phyloP scores from a whole-genome alignment of 2,113 vertebrate species.

The Pterocles gutturalis region DNA sequence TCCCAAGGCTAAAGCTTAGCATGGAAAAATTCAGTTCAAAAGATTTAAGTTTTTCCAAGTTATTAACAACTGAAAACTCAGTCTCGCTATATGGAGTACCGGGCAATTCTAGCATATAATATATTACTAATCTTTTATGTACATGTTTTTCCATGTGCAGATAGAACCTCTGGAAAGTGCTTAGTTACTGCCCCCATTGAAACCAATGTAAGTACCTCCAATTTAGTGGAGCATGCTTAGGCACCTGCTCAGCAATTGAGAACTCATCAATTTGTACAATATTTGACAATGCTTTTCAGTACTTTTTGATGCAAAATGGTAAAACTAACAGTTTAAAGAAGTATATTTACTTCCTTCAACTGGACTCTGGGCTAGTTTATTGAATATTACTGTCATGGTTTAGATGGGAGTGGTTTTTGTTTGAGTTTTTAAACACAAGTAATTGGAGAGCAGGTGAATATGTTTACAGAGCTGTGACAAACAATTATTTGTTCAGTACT shows the following conservation, averaged over 20 bases:
- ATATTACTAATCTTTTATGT: background rate
- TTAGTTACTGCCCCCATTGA: background rate
- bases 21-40: background rate
- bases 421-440: background rate
- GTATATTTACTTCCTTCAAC: background rate
- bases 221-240: background rate
- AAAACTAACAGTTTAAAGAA: background rate
- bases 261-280: background rate
- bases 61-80: background rate
- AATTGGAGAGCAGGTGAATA: background rate
- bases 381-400: background rate
- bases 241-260: background rate
- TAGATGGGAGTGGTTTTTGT: background rate
- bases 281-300: background rate
- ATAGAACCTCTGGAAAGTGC: background rate
- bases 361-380: background rate
- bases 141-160: background rate
- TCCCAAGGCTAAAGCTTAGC: background rate
- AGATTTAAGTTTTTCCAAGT: background rate
- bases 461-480: background rate
- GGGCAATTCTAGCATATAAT: background rate
- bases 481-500: background rate
- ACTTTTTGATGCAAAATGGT: background rate
- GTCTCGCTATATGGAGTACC: background rate
- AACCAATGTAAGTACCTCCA: background rate